Conservation (phyloP, 2,113 vertebrate species). For the Ellobius talpinus region DNA sequence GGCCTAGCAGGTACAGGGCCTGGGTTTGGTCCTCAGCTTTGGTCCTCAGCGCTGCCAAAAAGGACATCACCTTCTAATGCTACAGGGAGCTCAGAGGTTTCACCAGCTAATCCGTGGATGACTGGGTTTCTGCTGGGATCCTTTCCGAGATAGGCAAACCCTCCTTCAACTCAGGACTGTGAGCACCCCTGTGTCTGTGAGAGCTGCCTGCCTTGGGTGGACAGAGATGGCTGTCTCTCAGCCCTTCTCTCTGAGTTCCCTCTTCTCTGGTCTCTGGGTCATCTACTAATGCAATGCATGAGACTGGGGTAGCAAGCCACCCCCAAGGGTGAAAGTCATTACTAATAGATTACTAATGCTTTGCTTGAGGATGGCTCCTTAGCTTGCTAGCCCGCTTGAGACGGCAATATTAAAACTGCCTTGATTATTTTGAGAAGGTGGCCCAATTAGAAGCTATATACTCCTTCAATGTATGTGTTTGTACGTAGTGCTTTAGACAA, state of each 20-base stretch:
- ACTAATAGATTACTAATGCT: constrained; percentile 36
- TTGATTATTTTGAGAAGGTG: constrained; percentile 76
- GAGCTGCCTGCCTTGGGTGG: background rate
- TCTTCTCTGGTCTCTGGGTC: background rate
- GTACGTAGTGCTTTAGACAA: constrained; percentile 18
- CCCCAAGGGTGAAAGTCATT: background rate
- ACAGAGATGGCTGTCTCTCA: background rate
- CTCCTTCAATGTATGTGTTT: constrained; percentile 34
- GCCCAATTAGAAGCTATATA: constrained; percentile 65
- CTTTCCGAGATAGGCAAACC: background rate
- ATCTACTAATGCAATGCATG: background rate
- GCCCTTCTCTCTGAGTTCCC: background rate
- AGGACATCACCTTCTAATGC: background rate
- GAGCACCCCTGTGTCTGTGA: background rate
- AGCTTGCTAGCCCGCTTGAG: constrained; percentile 58
- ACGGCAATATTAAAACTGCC: constrained; percentile 67
- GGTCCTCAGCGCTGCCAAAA: background rate
- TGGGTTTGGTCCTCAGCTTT: background rate
- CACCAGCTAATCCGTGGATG: background rate
- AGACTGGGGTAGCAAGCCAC: background rate
- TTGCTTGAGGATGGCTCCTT: constrained; percentile 19
- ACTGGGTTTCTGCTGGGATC: background rate
- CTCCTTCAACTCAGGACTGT: background rate
- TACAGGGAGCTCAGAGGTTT: background rate
- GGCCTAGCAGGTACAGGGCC: background rate